phyloP scores from a whole-genome alignment of 1,140 invertebrate genomes.

The Grapholita molesta region DNA sequence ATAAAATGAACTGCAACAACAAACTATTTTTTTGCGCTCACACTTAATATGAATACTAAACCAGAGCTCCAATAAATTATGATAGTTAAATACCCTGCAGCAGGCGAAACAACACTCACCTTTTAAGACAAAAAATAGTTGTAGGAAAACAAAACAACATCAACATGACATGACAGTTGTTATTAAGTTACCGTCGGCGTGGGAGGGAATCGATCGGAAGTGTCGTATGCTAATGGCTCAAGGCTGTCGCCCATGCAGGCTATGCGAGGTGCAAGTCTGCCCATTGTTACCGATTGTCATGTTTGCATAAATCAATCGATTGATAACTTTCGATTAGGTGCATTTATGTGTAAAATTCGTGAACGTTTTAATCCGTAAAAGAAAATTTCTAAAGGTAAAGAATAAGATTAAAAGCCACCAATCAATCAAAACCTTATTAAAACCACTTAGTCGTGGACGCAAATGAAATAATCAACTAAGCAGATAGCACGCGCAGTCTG shows the following conservation, averaged over 20 bases:
- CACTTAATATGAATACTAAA: too few relatives aligned
- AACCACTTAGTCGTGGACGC: too few relatives aligned
- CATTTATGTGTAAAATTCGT: neutral
- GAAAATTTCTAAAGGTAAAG: too few relatives aligned
- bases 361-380: neutral
- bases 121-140: neutral
- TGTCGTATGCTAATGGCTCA: neutral
- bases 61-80: too few relatives aligned
- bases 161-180: neutral
- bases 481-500: too few relatives aligned
- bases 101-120: neutral
- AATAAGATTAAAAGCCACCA: too few relatives aligned
- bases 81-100: neutral
- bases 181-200: neutral
- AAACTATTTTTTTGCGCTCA: too few relatives aligned
- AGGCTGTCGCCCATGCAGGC: neutral
- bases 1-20: too few relatives aligned
- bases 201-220: conserved; percentile 6
- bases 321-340: neutral
- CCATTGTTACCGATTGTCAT: neutral
- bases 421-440: too few relatives aligned
- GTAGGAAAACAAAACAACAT: neutral
- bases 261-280: neutral
- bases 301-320: neutral
- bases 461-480: too few relatives aligned